Evolutionary conservation across 2,888 invertebrate genomes (phyloP).

Genomic region (Chrysodeixis includens): DNA sequence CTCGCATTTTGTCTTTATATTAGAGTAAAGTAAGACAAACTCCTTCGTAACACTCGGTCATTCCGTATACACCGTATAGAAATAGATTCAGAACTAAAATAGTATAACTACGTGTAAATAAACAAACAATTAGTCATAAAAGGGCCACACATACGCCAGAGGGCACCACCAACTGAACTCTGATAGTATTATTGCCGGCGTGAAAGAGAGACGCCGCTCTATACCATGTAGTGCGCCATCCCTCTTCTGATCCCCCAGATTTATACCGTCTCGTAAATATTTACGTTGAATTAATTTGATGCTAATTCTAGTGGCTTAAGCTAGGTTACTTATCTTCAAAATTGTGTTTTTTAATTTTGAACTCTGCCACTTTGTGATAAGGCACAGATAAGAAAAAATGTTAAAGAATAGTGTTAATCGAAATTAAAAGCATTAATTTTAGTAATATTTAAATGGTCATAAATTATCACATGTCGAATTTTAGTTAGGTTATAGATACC

Average conservation of each 20-base stretch:
- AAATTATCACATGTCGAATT: too few relatives aligned
- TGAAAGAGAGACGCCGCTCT: too few relatives aligned
- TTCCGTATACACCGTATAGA: neutral
- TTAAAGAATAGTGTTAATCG: too few relatives aligned
- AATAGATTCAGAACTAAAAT: conserved; percentile 36
- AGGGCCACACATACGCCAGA: conserved; percentile 58
- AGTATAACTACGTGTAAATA: conserved; percentile 30
- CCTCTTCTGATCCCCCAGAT: too few relatives aligned
- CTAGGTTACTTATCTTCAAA: conserved; percentile 7
- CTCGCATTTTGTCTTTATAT: too few relatives aligned
- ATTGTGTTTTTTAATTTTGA: conserved; percentile 14
- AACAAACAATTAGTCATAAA: conserved; percentile 60
- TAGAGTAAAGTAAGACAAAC: too few relatives aligned
- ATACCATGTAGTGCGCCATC: too few relatives aligned
- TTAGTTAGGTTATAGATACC: too few relatives aligned
- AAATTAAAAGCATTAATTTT: too few relatives aligned
- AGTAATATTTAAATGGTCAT: too few relatives aligned
- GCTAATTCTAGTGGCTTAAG: conserved; percentile 51
- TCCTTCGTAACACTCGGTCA: neutral
- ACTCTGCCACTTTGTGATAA: conserved; percentile 19
- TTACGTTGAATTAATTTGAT: conserved; percentile 67
- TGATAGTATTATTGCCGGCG: too few relatives aligned
- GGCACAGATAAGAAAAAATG: neutral
- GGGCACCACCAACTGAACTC: too few relatives aligned
- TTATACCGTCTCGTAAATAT: conserved; percentile 64